Evolutionary conservation across 2,888 invertebrate species (phyloP).

Genomic region (Heliconius charithonia): DNA sequence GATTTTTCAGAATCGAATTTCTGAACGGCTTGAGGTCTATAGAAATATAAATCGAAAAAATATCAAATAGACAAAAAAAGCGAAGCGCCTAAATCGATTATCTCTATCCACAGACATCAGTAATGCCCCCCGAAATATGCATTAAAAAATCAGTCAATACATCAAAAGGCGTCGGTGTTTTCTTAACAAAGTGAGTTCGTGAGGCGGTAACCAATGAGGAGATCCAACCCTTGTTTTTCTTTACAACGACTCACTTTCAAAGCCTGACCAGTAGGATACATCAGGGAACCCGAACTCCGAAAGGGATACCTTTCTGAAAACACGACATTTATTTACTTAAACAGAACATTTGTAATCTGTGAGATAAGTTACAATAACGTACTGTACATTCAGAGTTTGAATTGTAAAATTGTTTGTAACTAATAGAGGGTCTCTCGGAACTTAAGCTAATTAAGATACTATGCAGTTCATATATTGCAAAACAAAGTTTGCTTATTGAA

Average conservation of each 20-base stretch:
- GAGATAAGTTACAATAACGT: not conserved
- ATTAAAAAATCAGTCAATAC: slow-evolving; percentile 75
- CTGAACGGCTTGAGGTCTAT: no score
- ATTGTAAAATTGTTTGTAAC: not conserved
- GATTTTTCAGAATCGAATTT: not conserved
- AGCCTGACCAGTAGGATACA: slow-evolving; percentile 65
- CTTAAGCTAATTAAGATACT: not conserved
- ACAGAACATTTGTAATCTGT: slow-evolving; percentile 1
- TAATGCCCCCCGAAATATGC: slow-evolving; percentile 79
- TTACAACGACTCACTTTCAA: slow-evolving; percentile 75
- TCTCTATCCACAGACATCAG: slow-evolving; percentile 65
- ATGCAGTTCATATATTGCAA: not conserved
- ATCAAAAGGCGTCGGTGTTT: slow-evolving; percentile 79
- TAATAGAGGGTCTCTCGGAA: not conserved
- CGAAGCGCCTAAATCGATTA: slow-evolving; percentile 64
- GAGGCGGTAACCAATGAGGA: slow-evolving; percentile 72
- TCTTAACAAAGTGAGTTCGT: slow-evolving; percentile 81
- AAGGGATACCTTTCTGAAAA: slow-evolving; percentile 32
- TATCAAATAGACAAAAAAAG: slow-evolving; percentile 48
- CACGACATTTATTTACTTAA: slow-evolving; percentile 27
- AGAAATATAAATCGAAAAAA: no score
- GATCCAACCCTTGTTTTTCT: slow-evolving; percentile 79
- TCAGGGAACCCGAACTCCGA: slow-evolving; percentile 41
- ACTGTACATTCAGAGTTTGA: not conserved
- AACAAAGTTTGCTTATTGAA: no score